Base-by-base conservation (phyloP, 2,888 invertebrate species). In the Pyrochroa serraticornis region DNA sequence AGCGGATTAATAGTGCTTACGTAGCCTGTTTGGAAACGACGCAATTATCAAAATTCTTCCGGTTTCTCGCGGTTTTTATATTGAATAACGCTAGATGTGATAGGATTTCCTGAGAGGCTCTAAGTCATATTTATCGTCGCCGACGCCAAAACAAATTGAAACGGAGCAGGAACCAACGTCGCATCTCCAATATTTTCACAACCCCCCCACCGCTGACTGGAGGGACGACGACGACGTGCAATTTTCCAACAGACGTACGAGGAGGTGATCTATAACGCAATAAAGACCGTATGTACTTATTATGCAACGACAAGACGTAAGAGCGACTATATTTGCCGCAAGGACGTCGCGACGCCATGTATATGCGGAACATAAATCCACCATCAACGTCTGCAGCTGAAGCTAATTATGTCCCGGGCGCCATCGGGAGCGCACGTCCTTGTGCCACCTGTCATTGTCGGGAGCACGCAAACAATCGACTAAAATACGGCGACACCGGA, bases 1-100 rank as follows among this genome's bases (percentile, higher is more conserved):
- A 63, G 66, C 66, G 67, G 71, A 73, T 74, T 73, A 72, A 72
- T 72, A 68, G 67, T 63, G 71, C 70, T 71, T 71, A 71, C 71
- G 71, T 68, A 66, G 59, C 60, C 71, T 67, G 71, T 68, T 68
- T 71, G 62, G 64, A 48, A 69, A 70, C 63, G 62, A 63, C 47
- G 67, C 69, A 72, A 74, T 74, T 74, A 73, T 71, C 71, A 66
- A 69, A 69, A 71, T 67, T 70, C 65, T 60, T 67, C 58, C 64
- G 65, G 58, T 65, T 62, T 59, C 55, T 55, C 58, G 54, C 57
- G 58, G 52, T 61, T 63, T 61, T 63, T 64, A 63, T 68, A 67
- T 67, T 67, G 64, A 66, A 67, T 67, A 64, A 60, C 58, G 59
- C 50, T 51, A 49, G 58, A 66, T 65, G 66, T 63, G 66, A 65